Conservation (phyloP, 2,888 invertebrate species). For the Lasiommata megera region DNA sequence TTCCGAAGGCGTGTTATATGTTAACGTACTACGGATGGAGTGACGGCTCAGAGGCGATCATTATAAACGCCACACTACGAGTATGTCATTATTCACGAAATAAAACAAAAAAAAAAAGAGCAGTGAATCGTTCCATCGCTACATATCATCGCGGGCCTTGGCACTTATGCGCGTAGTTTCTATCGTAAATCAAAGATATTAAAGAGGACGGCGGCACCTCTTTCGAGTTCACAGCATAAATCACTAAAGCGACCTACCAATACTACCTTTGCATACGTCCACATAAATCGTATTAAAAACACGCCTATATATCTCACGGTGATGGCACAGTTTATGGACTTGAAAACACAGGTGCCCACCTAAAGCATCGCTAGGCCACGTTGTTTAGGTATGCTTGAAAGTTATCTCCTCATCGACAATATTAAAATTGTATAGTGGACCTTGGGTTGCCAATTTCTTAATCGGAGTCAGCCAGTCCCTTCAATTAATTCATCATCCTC, state of each 20-base stretch:
- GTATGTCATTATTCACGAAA: conserved; percentile 75
- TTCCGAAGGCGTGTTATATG: too few species aligned
- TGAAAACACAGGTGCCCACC: conserved; percentile 10
- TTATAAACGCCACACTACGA: conserved; percentile 74
- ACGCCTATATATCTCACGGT: conserved; percentile 33
- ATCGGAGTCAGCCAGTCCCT: too few species aligned
- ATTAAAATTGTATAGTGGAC: too few species aligned
- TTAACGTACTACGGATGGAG: too few species aligned
- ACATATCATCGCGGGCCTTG: conserved; percentile 76
- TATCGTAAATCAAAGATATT: conserved; percentile 82
- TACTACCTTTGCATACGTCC: conserved; percentile 67
- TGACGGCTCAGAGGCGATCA: conserved; percentile 50
- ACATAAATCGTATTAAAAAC: conserved; percentile 64
- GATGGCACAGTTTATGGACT: conserved; percentile 26
- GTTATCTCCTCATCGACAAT: not conserved
- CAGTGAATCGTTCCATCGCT: conserved; percentile 72
- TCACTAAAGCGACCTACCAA: conserved; percentile 71
- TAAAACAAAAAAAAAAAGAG: conserved; percentile 57
- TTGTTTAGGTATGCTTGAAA: not conserved
- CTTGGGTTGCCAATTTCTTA: too few species aligned
- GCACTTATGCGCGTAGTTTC: conserved; percentile 77
- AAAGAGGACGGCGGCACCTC: conserved; percentile 79
- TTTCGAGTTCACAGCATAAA: conserved; percentile 80
- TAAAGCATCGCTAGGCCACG: not conserved
- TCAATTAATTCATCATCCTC: too few species aligned